These are phyloP conservation scores for Sinocyclocheilus grahami DNA, from an alignment of 2,113 vertebrate species.

Conservation along the genomic window DNA sequence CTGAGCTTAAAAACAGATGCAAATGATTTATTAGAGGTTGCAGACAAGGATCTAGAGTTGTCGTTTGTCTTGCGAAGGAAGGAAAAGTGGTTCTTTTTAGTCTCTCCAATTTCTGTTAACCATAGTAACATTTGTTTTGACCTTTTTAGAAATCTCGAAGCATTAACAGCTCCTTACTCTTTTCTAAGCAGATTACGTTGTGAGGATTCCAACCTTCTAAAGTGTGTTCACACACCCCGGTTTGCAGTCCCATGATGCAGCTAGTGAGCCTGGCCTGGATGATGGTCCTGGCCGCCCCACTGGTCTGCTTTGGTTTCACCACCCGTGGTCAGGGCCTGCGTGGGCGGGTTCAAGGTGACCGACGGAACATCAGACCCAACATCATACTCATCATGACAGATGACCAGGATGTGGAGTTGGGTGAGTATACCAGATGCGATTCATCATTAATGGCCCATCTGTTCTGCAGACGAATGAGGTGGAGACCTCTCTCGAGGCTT, in stretches of 20 bases:
- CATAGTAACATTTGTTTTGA: slow-evolving; percentile 34
- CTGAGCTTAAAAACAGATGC: slow-evolving; percentile 57
- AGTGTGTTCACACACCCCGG: not conserved
- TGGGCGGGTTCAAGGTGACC: slow-evolving; percentile 89
- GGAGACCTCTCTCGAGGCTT: slow-evolving; percentile 17
- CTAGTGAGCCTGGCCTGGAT: slow-evolving; percentile 61
- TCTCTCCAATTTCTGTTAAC: slow-evolving; percentile 23
- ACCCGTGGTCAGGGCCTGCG: slow-evolving; percentile 84
- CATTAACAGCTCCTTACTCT: not conserved
- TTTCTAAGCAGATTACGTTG: slow-evolving; percentile 18
- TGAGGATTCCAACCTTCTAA: slow-evolving; percentile 16
- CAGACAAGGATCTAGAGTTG: slow-evolving; percentile 33
- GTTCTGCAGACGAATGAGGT: slow-evolving; percentile 14
- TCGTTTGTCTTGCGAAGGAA: slow-evolving; percentile 31
- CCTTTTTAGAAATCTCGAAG: not conserved
- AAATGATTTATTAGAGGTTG: slow-evolving; percentile 37
- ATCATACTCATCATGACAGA: slow-evolving; percentile 98
- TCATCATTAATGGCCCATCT: slow-evolving; percentile 25
- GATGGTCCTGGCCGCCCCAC: slow-evolving; percentile 76
- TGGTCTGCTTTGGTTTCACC: slow-evolving; percentile 76
- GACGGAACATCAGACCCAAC: slow-evolving; percentile 97
- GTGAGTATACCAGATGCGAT: slow-evolving; percentile 73
- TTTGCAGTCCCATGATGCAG: slow-evolving; percentile 46
- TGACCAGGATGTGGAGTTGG: slow-evolving; percentile 96
- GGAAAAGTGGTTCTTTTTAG: not conserved